phyloP scores from a whole-genome alignment of 2,888 invertebrate genomes.

The Tribolium freemani region DNA sequence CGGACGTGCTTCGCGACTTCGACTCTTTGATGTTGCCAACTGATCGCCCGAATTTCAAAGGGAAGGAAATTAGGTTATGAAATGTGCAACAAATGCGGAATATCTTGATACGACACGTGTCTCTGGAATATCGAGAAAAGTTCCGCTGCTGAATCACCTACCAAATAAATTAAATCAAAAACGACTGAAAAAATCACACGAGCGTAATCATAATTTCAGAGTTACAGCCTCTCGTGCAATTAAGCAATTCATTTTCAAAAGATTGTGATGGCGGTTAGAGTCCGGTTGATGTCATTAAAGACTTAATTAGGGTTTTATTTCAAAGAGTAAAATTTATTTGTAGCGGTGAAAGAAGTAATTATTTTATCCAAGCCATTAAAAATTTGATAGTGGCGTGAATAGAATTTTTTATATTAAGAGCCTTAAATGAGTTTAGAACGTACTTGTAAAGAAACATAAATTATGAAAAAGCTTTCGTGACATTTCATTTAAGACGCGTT shows the following conservation, averaged over 20 bases:
- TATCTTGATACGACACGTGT: slow-evolving; percentile 13
- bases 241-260: background rate
- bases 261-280: background rate
- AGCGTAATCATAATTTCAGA: background rate
- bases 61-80: slow-evolving; percentile 27
- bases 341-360: background rate
- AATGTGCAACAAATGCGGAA: slow-evolving; percentile 32
- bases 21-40: slow-evolving; percentile 16
- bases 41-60: slow-evolving; percentile 22
- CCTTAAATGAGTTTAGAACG: background rate
- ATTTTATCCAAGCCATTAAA: background rate
- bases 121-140: background rate
- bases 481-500: background rate
- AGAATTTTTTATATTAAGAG: background rate
- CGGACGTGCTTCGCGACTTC: slow-evolving; percentile 26
- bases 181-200: no score
- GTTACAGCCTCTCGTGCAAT: background rate
- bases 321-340: background rate
- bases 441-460: background rate
- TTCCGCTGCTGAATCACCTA: background rate
- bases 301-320: background rate
- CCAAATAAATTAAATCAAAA: background rate
- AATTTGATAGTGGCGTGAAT: slow-evolving; percentile 6
- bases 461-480: slow-evolving; percentile 3
- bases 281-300: background rate